phyloP scores from a whole-genome alignment of 1,140 invertebrate genomes.

The Brachionus rotundiformis region DNA sequence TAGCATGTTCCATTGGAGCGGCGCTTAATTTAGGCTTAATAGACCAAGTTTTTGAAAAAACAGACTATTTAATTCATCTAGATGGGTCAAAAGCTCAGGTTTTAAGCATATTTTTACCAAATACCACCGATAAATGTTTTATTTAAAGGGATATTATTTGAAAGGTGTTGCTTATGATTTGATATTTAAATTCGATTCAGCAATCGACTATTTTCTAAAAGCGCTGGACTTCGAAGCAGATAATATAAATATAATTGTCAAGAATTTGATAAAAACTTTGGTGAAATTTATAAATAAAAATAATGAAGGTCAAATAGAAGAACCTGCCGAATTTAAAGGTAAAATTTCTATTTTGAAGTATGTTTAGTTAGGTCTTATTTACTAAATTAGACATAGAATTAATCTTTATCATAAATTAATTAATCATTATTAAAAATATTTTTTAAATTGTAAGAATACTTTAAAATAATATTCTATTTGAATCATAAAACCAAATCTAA shows the following conservation, averaged over 20 bases:
- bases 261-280: constrained; percentile 32
- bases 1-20: not conserved
- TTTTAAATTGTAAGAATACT: too few relatives aligned
- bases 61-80: not conserved
- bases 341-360: not conserved
- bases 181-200: constrained; percentile 23
- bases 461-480: too few relatives aligned
- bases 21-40: constrained; percentile 21
- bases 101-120: not conserved
- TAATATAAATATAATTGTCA: constrained; percentile 12
- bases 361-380: too few relatives aligned
- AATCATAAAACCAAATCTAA: too few relatives aligned
- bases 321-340: not conserved
- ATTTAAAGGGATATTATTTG: constrained; percentile 37
- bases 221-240: not conserved
- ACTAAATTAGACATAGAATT: too few relatives aligned
- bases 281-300: constrained; percentile 38
- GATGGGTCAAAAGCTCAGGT: constrained; percentile 17
- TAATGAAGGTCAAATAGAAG: not conserved
- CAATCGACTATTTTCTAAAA: constrained; percentile 3
- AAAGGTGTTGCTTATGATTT: constrained; percentile 9
- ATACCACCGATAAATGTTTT: not conserved
- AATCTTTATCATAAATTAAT: too few relatives aligned
- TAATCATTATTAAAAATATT: too few relatives aligned
- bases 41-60: constrained; percentile 19